phyloP scores from a whole-genome alignment of 2,888 invertebrate genomes.

The Trilocha varians region DNA sequence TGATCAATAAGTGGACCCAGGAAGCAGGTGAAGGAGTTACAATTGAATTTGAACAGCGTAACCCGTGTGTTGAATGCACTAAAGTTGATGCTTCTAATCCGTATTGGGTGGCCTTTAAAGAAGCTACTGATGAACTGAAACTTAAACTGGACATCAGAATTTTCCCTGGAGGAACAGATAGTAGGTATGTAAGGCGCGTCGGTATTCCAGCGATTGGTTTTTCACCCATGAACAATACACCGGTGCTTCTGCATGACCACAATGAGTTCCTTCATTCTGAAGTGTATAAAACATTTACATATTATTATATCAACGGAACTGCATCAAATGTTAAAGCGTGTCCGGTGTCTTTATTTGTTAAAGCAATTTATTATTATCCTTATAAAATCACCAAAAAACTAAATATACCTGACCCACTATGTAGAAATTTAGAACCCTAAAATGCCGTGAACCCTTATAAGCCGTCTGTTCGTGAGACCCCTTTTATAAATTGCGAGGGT shows the following conservation, averaged over 20 bases:
- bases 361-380: too few species aligned
- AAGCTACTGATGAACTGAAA: constrained; percentile 74
- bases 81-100: constrained; percentile 76
- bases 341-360: too few species aligned
- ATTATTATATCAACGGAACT: too few species aligned
- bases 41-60: constrained; percentile 76
- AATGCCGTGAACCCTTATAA: not conserved
- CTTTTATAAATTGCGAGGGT: not conserved
- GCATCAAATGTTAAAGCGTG: too few species aligned
- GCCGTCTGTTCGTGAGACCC: not conserved
- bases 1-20: constrained; percentile 72
- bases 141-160: constrained; percentile 80
- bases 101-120: constrained; percentile 82
- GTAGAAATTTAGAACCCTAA: not conserved
- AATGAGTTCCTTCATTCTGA: constrained; percentile 87
- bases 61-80: constrained; percentile 74
- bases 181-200: constrained; percentile 83
- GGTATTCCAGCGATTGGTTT: constrained; percentile 90
- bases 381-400: too few species aligned
- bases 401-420: too few species aligned
- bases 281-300: too few species aligned
- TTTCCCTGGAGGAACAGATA: constrained; percentile 94
- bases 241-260: constrained; percentile 89
- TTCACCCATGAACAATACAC: constrained; percentile 91
- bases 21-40: constrained; percentile 83